Evolutionary conservation across 2,888 invertebrate species (phyloP), one percentile per base, ranked within the genome.

Genomic region (Cyrtodaria siliqua): DNA sequence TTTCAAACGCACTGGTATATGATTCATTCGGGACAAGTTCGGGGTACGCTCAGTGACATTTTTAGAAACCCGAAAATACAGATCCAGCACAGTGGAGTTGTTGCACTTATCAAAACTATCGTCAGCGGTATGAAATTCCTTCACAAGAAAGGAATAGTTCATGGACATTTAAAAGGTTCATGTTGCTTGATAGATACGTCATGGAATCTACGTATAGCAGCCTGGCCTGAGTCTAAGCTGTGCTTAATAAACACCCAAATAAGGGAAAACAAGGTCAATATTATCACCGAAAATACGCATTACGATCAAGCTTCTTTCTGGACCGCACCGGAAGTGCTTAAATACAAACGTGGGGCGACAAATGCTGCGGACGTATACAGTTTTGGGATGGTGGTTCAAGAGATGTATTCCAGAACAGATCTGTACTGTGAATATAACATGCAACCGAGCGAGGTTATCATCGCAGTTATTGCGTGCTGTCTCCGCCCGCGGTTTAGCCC

Each of bases 151-250:
- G 85, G 82, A 26, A 66, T 92, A 20, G 72, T 90, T 0, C 92
- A 92, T 73, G 92, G 92, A n/a, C 66, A 78, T 49, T 82, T 92
- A 50, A 81, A 66, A 20, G 86, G 89, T 0, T 68, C 81, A 14
- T 80, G 76, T 61, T 92, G 92, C 63, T 64, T 90, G 20, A 82
- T 92, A 16, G 92, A 92, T 76, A 53, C 55, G 2, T 76, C 87
- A 8, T 92, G 92, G 92, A 89, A 83, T 0, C 87, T 92, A 9
- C 89, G 89, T 64, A 84, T 92, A 1, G 82, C 86, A 4, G 89
- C 90, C 56, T 92, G 92, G 92, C 86, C 87, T 59, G 87, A 85
- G 53, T 75, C 57, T 38, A 79, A 73, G 29, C 63, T 89, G 6
- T 12, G 12, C 6, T 33, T 12, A 8, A 71, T 38, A 83, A 80